Conservation (phyloP, 1,140 invertebrate genomes). For the fruit fly (Drosophila melanogaster) region Release_6_plus_ISO1_MT NT_037436.4:7078501-7079000, state of each 20-base stretch:
- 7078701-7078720: conserved; percentile 12
- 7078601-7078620: conserved; percentile 6
- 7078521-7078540: conserved; percentile 58
- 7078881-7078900: too few relatives aligned
- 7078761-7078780: conserved; percentile 1
- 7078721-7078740: conserved; percentile 8
- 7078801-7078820: background rate
- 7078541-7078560: conserved; percentile 16
- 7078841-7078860: background rate
- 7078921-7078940: background rate
- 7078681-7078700: background rate
- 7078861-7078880: background rate
- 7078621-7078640: conserved; percentile 3
- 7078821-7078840: background rate
- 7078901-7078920: background rate
- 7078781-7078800: background rate
- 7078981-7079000: conserved; percentile 17
- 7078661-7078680: conserved; percentile 1
- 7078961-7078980: background rate
- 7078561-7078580: conserved; percentile 17
- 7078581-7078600: conserved; percentile 7
- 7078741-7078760: conserved; percentile 8
- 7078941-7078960: background rate
- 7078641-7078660: background rate
- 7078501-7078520: conserved; percentile 46